Evolutionary conservation across 2,113 vertebrate species (phyloP).

Genomic region (Xerus inauris): DNA sequence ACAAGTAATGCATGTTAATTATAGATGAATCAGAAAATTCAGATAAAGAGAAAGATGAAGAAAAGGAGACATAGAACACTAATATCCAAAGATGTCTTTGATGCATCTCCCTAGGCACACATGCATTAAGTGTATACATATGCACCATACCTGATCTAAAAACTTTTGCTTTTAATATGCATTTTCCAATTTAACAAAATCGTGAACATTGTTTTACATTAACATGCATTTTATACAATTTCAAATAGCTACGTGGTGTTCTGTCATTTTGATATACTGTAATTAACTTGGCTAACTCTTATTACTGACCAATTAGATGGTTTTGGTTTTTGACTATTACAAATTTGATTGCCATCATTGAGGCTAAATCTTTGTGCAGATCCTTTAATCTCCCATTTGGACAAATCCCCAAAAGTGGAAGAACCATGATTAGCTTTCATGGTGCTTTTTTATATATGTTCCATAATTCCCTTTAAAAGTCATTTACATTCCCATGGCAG

Average conservation of each 20-base stretch:
- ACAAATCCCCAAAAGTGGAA: background rate
- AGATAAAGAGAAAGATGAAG: background rate
- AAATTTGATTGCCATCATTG: background rate
- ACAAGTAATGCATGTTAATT: background rate
- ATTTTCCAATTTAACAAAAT: background rate
- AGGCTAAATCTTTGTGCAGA: background rate
- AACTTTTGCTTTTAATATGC: background rate
- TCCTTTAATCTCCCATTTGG: background rate
- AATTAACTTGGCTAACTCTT: background rate
- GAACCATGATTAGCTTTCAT: background rate
- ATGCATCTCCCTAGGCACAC: background rate
- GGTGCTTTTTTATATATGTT: background rate
- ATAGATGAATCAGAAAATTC: slow-evolving; percentile 21
- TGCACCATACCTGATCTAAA: background rate
- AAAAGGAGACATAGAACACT: background rate
- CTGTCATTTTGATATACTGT: background rate
- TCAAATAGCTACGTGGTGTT: background rate
- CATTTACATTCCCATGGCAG: background rate
- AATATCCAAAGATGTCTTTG: background rate
- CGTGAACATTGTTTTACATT: background rate
- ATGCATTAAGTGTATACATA: background rate
- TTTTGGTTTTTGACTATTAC: background rate
- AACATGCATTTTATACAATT: background rate
- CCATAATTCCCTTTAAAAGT: background rate
- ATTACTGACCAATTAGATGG: background rate